These are phyloP conservation scores for Mactra quadrangularis DNA, from an alignment of 1,140 invertebrate species.

Conservation along the genomic window DNA sequence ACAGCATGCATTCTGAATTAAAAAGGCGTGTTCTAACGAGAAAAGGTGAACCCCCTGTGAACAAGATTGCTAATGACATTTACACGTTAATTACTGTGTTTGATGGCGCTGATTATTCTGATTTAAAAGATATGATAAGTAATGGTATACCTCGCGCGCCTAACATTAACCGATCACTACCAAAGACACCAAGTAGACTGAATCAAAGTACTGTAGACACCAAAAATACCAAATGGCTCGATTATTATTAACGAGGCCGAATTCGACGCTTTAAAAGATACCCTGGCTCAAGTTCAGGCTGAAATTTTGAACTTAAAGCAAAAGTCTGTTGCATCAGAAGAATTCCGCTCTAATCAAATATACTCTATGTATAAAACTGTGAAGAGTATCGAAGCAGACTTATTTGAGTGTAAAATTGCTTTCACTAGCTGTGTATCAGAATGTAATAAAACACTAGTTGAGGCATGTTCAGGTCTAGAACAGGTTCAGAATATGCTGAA, in stretches of 20 bases:
- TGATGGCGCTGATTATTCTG: no score
- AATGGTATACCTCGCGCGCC: no score
- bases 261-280: background rate
- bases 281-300: background rate
- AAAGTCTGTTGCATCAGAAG: background rate
- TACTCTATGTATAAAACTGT: no score
- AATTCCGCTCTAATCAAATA: no score
- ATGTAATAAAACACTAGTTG: no score
- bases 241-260: background rate
- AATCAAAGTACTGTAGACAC: background rate
- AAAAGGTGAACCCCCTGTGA: background rate
- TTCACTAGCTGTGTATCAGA: no score
- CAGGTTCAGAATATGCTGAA: no score
- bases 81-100: background rate
- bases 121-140: no score
- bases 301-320: background rate
- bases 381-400: no score
- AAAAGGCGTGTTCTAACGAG: conserved; percentile 8
- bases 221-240: background rate
- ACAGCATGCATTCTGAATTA: background rate
- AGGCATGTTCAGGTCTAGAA: no score
- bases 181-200: background rate
- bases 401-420: no score
- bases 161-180: background rate
- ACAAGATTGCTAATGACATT: conserved; percentile 8